These are phyloP conservation scores for Idaea straminata DNA, from an alignment of 2,888 invertebrate genomes.

Conservation along the genomic window DNA sequence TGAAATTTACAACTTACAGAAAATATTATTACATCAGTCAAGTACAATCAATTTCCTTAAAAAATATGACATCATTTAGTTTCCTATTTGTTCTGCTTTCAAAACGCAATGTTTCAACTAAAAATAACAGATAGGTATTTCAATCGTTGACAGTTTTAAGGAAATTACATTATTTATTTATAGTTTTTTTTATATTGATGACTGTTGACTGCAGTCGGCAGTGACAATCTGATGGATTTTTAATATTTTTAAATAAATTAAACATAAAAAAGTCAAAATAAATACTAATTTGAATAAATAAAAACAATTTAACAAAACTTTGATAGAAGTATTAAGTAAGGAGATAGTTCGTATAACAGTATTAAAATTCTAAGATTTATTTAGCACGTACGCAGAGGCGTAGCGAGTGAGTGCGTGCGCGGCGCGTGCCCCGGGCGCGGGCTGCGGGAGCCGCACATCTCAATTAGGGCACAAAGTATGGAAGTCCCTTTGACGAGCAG, in stretches of 20 bases:
- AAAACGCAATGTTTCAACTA: background rate
- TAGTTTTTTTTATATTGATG: background rate
- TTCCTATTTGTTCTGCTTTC: background rate
- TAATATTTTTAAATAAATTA: background rate
- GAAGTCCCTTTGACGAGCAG: conserved; percentile 23
- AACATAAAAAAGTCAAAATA: no score
- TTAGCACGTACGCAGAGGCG: conserved; percentile 10
- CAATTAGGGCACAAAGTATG: conserved; percentile 28
- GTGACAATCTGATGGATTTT: background rate
- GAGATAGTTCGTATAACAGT: background rate
- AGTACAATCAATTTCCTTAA: no score
- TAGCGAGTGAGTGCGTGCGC: conserved; percentile 15
- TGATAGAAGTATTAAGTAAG: no score
- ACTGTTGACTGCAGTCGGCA: background rate
- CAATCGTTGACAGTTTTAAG: background rate
- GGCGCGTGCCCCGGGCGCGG: conserved; percentile 2
- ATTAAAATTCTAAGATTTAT: background rate
- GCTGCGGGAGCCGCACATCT: conserved; percentile 15
- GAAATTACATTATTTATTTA: background rate
- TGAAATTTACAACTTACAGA: no score
- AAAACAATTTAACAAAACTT: no score
- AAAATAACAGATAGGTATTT: background rate
- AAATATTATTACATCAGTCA: no score
- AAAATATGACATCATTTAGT: background rate
- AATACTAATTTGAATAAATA: no score